These are phyloP conservation scores for Colletes gigas DNA, from an alignment of 1,140 invertebrate genomes.

Conservation along the genomic window DNA sequence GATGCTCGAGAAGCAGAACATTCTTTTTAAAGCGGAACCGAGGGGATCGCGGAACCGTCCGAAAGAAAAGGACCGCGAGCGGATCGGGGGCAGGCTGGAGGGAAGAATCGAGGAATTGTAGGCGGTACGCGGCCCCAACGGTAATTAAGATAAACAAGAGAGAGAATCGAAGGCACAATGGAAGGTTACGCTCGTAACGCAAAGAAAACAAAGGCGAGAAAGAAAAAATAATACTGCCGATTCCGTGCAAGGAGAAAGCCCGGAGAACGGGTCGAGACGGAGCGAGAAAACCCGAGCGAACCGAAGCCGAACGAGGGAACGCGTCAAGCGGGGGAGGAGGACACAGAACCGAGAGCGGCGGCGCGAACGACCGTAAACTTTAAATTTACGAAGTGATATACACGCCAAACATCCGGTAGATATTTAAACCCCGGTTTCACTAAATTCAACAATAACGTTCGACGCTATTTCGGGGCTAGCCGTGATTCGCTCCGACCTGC, in stretches of 20 bases:
- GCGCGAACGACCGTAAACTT: conserved; percentile 75
- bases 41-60: not conserved
- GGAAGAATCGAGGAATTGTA: not conserved
- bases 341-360: not conserved
- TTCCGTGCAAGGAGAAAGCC: conserved; percentile 23
- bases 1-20: conserved; percentile 36
- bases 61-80: not conserved
- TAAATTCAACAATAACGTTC: conserved; percentile 74
- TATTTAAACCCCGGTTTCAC: conserved; percentile 77
- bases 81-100: no score
- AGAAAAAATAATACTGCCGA: conserved; percentile 6
- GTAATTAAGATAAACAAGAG: conserved; percentile 45
- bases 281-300: not conserved
- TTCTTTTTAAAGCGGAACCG: conserved; percentile 23
- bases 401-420: conserved; percentile 79
- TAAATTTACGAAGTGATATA: conserved; percentile 80
- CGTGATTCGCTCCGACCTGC: conserved; percentile 23
- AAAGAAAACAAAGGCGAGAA: conserved; percentile 31
- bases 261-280: not conserved
- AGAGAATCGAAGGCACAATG: conserved; percentile 42
- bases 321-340: not conserved
- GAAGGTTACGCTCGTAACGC: conserved; percentile 39
- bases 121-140: conserved; percentile 10
- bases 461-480: conserved; percentile 70
- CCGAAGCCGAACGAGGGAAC: not conserved